These are phyloP conservation scores for Drosophila testacea DNA, from an alignment of 2,888 invertebrate species.

Conservation along the genomic window DNA sequence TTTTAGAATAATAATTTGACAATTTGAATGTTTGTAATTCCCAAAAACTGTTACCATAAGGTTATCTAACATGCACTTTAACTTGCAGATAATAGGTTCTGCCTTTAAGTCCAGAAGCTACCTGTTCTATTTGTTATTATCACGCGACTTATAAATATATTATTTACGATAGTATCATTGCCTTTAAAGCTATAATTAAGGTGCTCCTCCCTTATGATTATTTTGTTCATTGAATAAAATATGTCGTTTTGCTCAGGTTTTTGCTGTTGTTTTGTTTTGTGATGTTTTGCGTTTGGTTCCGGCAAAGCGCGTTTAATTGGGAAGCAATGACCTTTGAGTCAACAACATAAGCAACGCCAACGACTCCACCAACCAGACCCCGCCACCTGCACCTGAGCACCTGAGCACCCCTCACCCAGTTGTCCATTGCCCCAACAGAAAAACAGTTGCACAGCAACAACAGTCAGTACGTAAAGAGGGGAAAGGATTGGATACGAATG, in stretches of 20 bases:
- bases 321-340: conserved; percentile 79
- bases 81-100: not conserved
- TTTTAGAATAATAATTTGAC: too few relatives aligned
- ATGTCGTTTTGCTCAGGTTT: conserved; percentile 31
- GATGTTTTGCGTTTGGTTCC: conserved; percentile 58
- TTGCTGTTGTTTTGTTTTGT: conserved; percentile 43
- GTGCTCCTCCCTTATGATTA: conserved; percentile 6
- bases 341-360: conserved; percentile 56
- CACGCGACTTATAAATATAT: conserved; percentile 4
- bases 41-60: not conserved
- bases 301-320: conserved; percentile 70
- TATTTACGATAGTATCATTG: conserved; percentile 7
- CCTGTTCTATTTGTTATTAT: not conserved
- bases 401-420: not conserved
- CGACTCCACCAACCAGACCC: conserved; percentile 25
- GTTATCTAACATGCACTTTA: not conserved
- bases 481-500: not conserved
- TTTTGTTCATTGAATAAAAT: conserved; percentile 39
- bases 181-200: conserved; percentile 3
- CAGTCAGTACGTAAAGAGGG: conserved; percentile 8
- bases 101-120: not conserved
- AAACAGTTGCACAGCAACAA: conserved; percentile 53
- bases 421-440: conserved; percentile 4
- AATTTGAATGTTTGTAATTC: too few relatives aligned
- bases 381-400: conserved; percentile 11